A percentile compares a stretch with the other conserved stretches of the same genome.
These are phyloP conservation scores for Tragelaphus buxtoni DNA, from an alignment of 2,113 vertebrate species.

Conservation along the genomic window DNA sequence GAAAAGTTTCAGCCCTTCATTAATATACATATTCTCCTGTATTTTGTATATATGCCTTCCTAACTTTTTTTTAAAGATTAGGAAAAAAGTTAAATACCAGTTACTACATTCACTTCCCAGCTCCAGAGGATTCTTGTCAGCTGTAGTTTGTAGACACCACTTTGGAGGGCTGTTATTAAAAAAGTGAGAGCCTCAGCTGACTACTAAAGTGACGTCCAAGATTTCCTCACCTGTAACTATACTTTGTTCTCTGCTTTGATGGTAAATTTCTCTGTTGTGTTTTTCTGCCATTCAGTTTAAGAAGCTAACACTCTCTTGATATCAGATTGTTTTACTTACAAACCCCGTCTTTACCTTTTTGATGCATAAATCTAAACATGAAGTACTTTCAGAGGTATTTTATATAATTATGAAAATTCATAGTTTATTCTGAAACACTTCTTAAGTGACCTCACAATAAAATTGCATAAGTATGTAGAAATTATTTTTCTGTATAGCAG, in stretches of 20 bases:
- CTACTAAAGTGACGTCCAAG: background rate
- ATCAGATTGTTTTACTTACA: background rate
- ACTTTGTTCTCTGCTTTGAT: background rate
- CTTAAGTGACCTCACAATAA: background rate
- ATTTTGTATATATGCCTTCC: background rate
- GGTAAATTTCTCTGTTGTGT: background rate
- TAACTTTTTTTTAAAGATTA: background rate
- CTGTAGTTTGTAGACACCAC: background rate
- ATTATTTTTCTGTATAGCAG: background rate
- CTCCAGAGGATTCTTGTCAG: background rate
- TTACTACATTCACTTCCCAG: background rate
- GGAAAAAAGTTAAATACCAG: background rate
- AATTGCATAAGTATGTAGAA: background rate
- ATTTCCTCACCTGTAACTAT: background rate
- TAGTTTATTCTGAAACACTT: background rate
- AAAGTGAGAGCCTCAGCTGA: background rate
- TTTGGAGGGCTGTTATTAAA: background rate
- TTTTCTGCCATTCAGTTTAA: background rate
- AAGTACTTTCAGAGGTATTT: background rate
- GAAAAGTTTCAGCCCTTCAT: background rate
- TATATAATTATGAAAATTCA: slow-evolving; percentile 7
- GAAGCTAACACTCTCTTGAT: background rate
- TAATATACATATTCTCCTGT: background rate
- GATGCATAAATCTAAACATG: background rate
- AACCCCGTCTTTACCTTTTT: background rate